Conservation (phyloP, 2,888 invertebrate genomes). For the Apoda limacodes region DNA sequence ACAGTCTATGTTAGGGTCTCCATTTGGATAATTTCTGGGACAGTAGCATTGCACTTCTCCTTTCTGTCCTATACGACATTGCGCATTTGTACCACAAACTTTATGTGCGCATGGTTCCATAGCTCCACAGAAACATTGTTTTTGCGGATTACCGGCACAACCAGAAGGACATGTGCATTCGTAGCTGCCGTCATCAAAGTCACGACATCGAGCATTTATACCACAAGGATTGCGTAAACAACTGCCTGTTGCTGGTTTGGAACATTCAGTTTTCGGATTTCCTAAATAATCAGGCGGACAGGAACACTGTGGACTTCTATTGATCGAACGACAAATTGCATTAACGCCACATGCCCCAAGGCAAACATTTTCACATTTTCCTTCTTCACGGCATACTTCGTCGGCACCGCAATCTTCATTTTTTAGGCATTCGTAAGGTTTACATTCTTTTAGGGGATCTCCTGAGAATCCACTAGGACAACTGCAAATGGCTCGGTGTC, state of each 20-base stretch:
- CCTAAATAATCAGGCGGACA: constrained; percentile 86
- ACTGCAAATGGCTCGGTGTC: constrained; percentile 86
- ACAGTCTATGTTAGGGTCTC: constrained; percentile 90
- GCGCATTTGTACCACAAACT: constrained; percentile 85
- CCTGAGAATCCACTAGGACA: constrained; percentile 90
- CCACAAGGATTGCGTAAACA: constrained; percentile 89
- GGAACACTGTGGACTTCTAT: constrained; percentile 83
- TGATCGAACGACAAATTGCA: constrained; percentile 85
- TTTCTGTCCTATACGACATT: constrained; percentile 77
- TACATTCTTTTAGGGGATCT: constrained; percentile 81
- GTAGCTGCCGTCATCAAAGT: constrained; percentile 78
- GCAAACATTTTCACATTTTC: constrained; percentile 85
- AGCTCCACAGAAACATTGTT: constrained; percentile 82
- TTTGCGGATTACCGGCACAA: constrained; percentile 84
- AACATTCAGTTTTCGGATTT: constrained; percentile 83
- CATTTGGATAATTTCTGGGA: constrained; percentile 83
- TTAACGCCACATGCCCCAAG: constrained; percentile 83
- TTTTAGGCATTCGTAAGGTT: constrained; percentile 79
- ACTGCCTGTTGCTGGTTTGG: constrained; percentile 75
- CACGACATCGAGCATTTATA: constrained; percentile 83
- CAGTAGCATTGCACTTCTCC: constrained; percentile 87
- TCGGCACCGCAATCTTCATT: constrained; percentile 83
- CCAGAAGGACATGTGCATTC: constrained; percentile 85
- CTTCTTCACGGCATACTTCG: constrained; percentile 78
- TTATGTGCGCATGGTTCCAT: constrained; percentile 83